phyloP scores from a whole-genome alignment of 1,140 invertebrate species.

The Conus ventricosus region DNA sequence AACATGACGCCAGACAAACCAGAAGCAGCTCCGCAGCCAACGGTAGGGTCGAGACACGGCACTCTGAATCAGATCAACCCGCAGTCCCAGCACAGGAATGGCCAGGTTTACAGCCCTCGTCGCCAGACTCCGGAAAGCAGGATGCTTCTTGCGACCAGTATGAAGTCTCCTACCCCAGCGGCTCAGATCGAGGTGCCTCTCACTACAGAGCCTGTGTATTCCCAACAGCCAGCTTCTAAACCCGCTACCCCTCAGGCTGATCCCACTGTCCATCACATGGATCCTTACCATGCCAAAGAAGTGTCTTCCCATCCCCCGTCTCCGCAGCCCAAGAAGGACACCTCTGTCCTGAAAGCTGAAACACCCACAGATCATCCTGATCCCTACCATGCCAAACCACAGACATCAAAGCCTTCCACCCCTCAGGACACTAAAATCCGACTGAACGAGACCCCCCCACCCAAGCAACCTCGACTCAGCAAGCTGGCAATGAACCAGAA shows the following conservation, averaged over 20 bases:
- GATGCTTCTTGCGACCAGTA: neutral
- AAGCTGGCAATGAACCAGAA: neutral
- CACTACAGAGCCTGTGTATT: slow-evolving; percentile 8
- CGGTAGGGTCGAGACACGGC: neutral
- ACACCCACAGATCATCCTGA: neutral
- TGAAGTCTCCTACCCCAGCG: slow-evolving; percentile 2
- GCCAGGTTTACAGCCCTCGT: slow-evolving; percentile 23
- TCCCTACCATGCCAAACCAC: neutral
- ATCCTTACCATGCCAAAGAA: slow-evolving; percentile 11
- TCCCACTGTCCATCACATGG: neutral
- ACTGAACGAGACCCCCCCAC: neutral
- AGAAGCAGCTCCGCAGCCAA: neutral
- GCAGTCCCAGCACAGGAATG: slow-evolving; percentile 16
- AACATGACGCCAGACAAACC: neutral
- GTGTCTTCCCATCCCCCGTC: neutral
- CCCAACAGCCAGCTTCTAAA: neutral
- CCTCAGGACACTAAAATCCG: neutral
- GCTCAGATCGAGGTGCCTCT: neutral
- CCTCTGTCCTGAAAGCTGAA: neutral
- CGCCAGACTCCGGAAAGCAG: slow-evolving; percentile 25
- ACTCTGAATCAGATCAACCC: slow-evolving; percentile 13
- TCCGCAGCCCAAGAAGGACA: neutral
- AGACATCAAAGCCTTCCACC: neutral
- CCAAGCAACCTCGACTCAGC: neutral
- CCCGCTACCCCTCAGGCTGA: neutral